Base-by-base conservation (phyloP, 2,888 invertebrate species). In the Mimas tiliae region DNA sequence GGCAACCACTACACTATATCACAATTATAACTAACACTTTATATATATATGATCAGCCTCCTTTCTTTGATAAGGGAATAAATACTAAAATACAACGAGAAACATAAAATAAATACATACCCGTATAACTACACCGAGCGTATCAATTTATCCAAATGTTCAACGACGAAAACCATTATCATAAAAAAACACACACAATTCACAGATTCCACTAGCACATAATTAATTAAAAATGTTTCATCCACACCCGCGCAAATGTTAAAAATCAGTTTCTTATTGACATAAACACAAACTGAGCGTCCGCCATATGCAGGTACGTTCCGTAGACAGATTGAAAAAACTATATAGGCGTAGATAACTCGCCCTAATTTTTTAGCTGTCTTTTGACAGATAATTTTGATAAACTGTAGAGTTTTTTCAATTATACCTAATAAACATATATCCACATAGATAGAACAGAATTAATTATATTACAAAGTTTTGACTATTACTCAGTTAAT, bases 271-370 rank as follows among this genome's bases (percentile, higher is more conserved):
- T 88, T 86, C 86, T 88, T 93, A 93, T 93, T 93, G 93, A 93
- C 93, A 93, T 93, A 93, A 93, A 93, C 93, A 93, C 93, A 93
- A 92, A 93, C 93, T 89, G 89, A 89, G 87, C 89, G 88, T 92
- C 90, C 91, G 93, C 93, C 93, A 93, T 93, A 93, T 92, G 93
- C 92, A 93, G 87, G 83, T 84, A 85, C 90, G 91, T 92, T 93
- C 89, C 84, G 84, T 86, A 81, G 80, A 52, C 63, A 47, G 27
- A 45, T 34, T 48, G 55, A 38, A 51, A 62, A 45, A 45, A 42
- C n/a, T 52, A 9, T 52, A 51, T 55, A 67, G 62, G 68, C 64
- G 19, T 63, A 67, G 64, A 65, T 47, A 47, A 33, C 64, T 51
- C 53, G 42, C 38, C 47, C 47, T 55, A 53, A 33, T 55, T 45